Conservation (phyloP, 2,797 vertebrate species). For the Leontocebus nigricollis region DNA sequence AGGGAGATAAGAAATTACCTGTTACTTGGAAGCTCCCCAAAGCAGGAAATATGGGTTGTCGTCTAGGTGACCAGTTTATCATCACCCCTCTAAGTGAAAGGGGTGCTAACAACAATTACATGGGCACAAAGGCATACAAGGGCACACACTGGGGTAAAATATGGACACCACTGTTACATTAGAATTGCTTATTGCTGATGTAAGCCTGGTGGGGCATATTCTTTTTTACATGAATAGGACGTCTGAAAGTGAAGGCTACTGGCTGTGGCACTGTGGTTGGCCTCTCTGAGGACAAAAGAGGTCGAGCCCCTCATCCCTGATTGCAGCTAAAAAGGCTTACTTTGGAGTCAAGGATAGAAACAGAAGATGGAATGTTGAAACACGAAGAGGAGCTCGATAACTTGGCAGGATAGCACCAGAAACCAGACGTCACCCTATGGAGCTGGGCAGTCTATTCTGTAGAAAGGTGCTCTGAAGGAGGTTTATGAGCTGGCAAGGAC, state of each 20-base stretch:
- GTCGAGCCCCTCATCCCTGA: neutral
- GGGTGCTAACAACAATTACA: neutral
- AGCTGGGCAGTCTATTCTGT: neutral
- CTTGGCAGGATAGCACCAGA: conserved; percentile 49
- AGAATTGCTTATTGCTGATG: conserved; percentile 37
- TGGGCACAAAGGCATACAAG: neutral
- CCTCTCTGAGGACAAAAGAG: neutral
- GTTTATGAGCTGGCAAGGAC: neutral
- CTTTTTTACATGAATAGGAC: neutral
- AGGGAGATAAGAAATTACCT: neutral
- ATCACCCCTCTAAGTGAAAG: neutral
- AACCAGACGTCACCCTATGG: rapidly evolving
- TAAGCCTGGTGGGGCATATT: neutral
- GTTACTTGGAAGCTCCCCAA: neutral
- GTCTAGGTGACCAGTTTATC: neutral
- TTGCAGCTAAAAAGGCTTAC: neutral
- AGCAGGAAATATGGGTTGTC: neutral
- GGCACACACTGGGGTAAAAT: neutral
- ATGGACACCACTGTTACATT: rapidly evolving
- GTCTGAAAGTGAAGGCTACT: neutral
- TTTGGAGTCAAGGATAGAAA: neutral
- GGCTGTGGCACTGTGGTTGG: neutral
- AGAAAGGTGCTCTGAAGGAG: neutral
- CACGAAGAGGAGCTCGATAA: neutral
- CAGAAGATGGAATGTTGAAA: neutral